phyloP scores from a whole-genome alignment of 2,113 vertebrate genomes.

The human (Homo sapiens) region GRCh38 chrX:120304501-120305000 shows the following conservation, averaged over 20 bases:
- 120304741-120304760: slow-evolving; percentile 48
- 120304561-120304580: slow-evolving; percentile 37
- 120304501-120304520: slow-evolving; percentile 82
- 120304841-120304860: slow-evolving; percentile 34
- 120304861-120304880: slow-evolving; percentile 37
- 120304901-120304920: not conserved
- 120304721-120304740: slow-evolving; percentile 36
- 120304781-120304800: slow-evolving; percentile 59
- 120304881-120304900: slow-evolving; percentile 59
- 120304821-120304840: slow-evolving; percentile 56
- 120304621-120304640: not conserved
- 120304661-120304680: not conserved
- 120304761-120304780: slow-evolving; percentile 43
- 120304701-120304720: slow-evolving; percentile 55
- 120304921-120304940: slow-evolving; percentile 60
- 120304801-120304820: slow-evolving; percentile 37
- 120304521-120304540: slow-evolving; percentile 67
- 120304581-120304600: not conserved
- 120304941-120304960: slow-evolving; percentile 77
- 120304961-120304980: slow-evolving; percentile 58
- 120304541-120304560: not conserved
- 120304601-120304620: not conserved
- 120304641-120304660: not conserved
- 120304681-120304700: slow-evolving; percentile 24
- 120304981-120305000: slow-evolving; percentile 66